phyloP scores from a whole-genome alignment of 2,113 vertebrate genomes.

The Pelodiscus sinensis region DNA sequence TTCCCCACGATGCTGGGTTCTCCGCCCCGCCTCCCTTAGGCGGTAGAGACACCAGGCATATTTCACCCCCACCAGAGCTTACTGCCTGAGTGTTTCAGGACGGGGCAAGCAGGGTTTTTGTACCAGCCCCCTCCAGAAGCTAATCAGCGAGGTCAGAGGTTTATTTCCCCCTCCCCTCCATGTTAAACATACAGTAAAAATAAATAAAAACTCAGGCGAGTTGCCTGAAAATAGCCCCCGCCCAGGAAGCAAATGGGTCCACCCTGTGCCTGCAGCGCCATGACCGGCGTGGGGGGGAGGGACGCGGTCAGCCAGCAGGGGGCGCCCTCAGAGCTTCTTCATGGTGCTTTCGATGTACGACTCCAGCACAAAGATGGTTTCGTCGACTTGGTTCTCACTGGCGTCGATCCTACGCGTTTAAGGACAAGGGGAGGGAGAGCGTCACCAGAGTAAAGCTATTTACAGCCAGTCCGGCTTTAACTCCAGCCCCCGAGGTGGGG shows the following conservation, averaged over 20 bases:
- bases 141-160: neutral
- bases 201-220: neutral
- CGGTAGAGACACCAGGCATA: no score
- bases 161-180: neutral
- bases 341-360: conserved; percentile 83
- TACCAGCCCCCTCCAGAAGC: neutral
- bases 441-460: neutral
- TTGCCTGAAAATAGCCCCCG: neutral
- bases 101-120: neutral
- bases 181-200: neutral
- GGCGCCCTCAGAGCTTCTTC: conserved; percentile 48
- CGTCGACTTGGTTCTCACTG: conserved; percentile 93
- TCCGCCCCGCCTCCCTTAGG: no score
- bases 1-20: no score
- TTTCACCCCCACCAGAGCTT: neutral
- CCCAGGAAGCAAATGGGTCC: neutral
- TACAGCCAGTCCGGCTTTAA: neutral
- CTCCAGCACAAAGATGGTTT: conserved; percentile 92
- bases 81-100: neutral
- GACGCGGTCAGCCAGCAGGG: rapidly evolving
- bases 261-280: neutral
- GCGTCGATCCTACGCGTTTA: conserved; percentile 85
- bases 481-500: neutral
- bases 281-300: no score
- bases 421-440: neutral